A percentile compares a stretch with the other conserved stretches of the same genome.
Evolutionary conservation across 2,888 invertebrate species (phyloP).

Genomic region (Encarsia formosa): DNA sequence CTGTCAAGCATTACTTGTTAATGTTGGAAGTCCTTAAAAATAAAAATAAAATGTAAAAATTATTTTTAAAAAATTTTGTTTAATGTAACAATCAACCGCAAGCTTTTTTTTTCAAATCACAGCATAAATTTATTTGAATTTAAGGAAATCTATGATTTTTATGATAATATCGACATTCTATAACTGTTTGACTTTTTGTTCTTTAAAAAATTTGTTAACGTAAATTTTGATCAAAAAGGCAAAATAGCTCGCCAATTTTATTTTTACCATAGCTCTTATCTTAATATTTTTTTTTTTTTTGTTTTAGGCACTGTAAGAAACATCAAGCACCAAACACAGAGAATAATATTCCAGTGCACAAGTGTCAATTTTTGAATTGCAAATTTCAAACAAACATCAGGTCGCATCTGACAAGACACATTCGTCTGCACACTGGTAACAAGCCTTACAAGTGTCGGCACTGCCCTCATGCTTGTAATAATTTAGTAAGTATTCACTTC

Average conservation of each 20-base stretch:
- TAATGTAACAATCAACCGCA: too few species aligned
- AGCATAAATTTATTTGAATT: too few species aligned
- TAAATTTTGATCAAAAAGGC: not conserved
- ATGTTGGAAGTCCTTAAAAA: too few species aligned
- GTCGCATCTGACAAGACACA: slow-evolving; percentile 74
- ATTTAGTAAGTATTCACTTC: slow-evolving; percentile 58
- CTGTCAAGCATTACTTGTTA: too few species aligned
- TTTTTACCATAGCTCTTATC: not conserved
- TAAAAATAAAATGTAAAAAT: too few species aligned
- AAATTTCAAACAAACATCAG: slow-evolving; percentile 64
- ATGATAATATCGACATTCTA: not conserved
- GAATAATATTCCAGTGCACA: slow-evolving; percentile 14
- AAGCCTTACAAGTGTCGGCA: slow-evolving; percentile 85
- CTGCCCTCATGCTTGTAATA: slow-evolving; percentile 74
- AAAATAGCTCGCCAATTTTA: not conserved
- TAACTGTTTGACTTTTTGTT: not conserved
- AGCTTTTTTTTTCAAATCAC: too few species aligned
- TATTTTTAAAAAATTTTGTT: too few species aligned
- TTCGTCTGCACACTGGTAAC: slow-evolving; percentile 72
- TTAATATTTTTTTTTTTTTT: not conserved
- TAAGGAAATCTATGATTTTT: too few species aligned
- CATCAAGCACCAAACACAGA: slow-evolving; percentile 31
- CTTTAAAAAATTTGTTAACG: not conserved
- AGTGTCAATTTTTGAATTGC: slow-evolving; percentile 55
- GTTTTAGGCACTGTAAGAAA: slow-evolving; percentile 40